A percentile compares a stretch with the other conserved stretches of the same genome.
phyloP scores from a whole-genome alignment of 1,140 invertebrate species.

The Trichogramma pretiosum region DNA sequence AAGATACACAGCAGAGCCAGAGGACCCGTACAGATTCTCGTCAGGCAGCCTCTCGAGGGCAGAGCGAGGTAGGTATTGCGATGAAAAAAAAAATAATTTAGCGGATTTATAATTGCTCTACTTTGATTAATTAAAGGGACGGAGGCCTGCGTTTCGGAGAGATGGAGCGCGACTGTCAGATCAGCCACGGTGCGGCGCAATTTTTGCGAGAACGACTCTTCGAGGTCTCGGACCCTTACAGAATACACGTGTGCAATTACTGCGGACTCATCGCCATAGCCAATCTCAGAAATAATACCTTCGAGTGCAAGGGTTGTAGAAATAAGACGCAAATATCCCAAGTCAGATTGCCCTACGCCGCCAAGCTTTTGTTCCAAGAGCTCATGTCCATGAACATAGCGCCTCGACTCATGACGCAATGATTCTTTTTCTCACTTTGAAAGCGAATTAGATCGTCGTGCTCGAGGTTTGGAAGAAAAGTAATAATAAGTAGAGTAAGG shows the following conservation, averaged over 20 bases:
- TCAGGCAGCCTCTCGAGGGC: slow-evolving; percentile 29
- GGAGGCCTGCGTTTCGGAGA: slow-evolving; percentile 30
- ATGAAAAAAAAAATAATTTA: neutral
- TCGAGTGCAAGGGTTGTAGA: slow-evolving; percentile 26
- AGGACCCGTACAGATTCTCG: slow-evolving; percentile 28
- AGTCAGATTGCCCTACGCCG: slow-evolving; percentile 26
- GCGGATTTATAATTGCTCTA: neutral
- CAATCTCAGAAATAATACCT: slow-evolving; percentile 23
- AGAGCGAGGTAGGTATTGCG: slow-evolving; percentile 21
- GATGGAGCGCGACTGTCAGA: slow-evolving; percentile 31
- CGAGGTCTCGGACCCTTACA: slow-evolving; percentile 26
- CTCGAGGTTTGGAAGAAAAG: too few relatives aligned
- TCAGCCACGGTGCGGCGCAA: slow-evolving; percentile 27
- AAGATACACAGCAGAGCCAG: slow-evolving; percentile 31
- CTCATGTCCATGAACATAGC: slow-evolving; percentile 30
- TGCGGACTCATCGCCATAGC: slow-evolving; percentile 27
- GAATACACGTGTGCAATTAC: slow-evolving; percentile 26
- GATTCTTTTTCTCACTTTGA: too few relatives aligned
- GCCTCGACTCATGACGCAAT: slow-evolving; percentile 26
- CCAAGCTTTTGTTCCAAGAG: slow-evolving; percentile 29
- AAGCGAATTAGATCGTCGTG: too few relatives aligned
- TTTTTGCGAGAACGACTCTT: slow-evolving; percentile 27
- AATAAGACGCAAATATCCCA: slow-evolving; percentile 29
- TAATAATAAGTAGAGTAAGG: too few relatives aligned
- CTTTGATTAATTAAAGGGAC: slow-evolving; percentile 16